These are phyloP conservation scores for Holacanthus passer DNA, from an alignment of 2,113 vertebrate genomes.

Conservation along the genomic window DNA sequence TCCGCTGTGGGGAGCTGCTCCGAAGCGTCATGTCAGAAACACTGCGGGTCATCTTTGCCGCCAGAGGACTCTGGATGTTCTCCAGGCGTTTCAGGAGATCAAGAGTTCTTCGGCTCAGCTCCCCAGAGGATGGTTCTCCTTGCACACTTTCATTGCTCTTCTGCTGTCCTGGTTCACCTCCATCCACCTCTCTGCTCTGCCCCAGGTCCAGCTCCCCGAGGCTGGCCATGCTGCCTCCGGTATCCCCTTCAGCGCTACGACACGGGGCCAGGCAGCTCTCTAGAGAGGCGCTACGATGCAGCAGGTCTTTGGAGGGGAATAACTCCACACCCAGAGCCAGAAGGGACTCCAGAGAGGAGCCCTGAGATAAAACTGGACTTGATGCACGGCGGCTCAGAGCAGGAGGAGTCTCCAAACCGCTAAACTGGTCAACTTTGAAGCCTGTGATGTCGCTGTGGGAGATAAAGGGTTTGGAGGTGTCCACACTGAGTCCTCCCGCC, in stretches of 20 bases:
- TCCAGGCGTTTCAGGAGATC: slow-evolving; percentile 95
- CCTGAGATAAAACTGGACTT: slow-evolving; percentile 81
- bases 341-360: slow-evolving; percentile 94
- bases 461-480: slow-evolving; percentile 63
- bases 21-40: slow-evolving; percentile 94
- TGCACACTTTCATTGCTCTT: slow-evolving; percentile 45
- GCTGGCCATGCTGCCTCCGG: slow-evolving; percentile 86
- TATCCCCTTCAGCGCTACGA: slow-evolving; percentile 85
- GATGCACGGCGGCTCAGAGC: neutral
- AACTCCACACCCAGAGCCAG: slow-evolving; percentile 88
- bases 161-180: slow-evolving; percentile 35
- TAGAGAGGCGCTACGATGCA: slow-evolving; percentile 92
- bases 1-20: slow-evolving; percentile 83
- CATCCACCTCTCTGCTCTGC: neutral
- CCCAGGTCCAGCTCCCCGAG: slow-evolving; percentile 65
- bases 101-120: slow-evolving; percentile 95
- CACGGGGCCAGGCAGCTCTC: slow-evolving; percentile 91
- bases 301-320: slow-evolving; percentile 87
- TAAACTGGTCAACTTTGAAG: slow-evolving; percentile 17
- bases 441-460: slow-evolving; percentile 63
- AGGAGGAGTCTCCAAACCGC: slow-evolving; percentile 53
- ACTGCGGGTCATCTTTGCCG: slow-evolving; percentile 93
- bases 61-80: slow-evolving; percentile 93
- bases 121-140: slow-evolving; percentile 85
- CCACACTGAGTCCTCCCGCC: slow-evolving; percentile 25